These are phyloP conservation scores for Paralichthys olivaceus DNA, from an alignment of 2,113 vertebrate species.

Conservation along the genomic window DNA sequence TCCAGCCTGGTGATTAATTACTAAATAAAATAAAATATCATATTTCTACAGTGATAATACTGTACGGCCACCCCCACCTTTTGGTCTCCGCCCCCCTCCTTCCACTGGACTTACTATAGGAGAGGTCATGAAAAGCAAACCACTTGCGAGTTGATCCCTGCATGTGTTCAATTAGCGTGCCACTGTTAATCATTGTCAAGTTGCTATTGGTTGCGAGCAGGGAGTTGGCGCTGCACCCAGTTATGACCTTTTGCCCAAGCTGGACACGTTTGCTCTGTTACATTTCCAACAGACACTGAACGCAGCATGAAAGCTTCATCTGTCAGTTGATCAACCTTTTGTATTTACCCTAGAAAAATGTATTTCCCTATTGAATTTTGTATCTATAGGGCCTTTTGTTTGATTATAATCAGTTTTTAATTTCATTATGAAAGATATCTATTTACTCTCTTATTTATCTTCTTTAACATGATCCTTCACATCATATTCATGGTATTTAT, in stretches of 20 bases:
- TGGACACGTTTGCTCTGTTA: neutral
- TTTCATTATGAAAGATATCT: too few species aligned
- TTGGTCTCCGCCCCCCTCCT: conserved; percentile 1
- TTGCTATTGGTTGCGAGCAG: conserved; percentile 25
- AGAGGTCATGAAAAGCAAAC: conserved; percentile 38
- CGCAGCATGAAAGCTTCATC: neutral
- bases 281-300: conserved; percentile 13
- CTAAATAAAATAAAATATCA: too few species aligned
- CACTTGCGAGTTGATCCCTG: conserved; percentile 45
- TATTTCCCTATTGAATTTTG: too few species aligned
- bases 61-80: conserved; percentile 1
- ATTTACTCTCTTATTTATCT: too few species aligned
- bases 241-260: conserved; percentile 36
- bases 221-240: conserved; percentile 18
- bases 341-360: too few species aligned
- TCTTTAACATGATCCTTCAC: too few species aligned
- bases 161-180: conserved; percentile 65
- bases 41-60: conserved; percentile 8
- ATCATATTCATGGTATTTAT: too few species aligned
- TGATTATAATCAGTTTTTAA: too few species aligned
- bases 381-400: too few species aligned
- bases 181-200: conserved; percentile 62
- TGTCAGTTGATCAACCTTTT: too few species aligned
- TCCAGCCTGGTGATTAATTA: too few species aligned
- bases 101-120: conserved; percentile 33